Conservation (phyloP, 2,888 invertebrate species). For the Cerastis rubricosa region DNA sequence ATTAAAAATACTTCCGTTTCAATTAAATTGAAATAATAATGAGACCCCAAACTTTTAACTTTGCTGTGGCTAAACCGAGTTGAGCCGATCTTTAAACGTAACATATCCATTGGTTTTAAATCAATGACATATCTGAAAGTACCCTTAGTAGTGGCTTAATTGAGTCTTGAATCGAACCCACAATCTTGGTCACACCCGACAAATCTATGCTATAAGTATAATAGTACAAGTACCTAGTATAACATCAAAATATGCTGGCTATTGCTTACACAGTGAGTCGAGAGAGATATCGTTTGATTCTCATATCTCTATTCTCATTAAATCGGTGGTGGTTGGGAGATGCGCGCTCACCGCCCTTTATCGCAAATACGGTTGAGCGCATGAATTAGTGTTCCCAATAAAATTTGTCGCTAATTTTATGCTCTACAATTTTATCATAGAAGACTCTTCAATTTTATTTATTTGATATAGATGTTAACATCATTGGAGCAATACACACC, state of each 20-base stretch:
- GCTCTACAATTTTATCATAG: too few species aligned
- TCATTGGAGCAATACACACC: too few species aligned
- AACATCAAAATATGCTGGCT: neutral
- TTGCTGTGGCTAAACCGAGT: neutral
- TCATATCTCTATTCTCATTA: too few species aligned
- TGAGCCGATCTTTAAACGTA: too few species aligned
- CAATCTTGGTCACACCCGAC: neutral
- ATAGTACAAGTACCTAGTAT: neutral
- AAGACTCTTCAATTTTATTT: too few species aligned
- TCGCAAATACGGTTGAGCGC: too few species aligned
- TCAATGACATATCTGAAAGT: neutral
- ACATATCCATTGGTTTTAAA: neutral
- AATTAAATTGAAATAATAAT: neutral
- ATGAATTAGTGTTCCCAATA: too few species aligned
- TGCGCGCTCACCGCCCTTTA: too few species aligned
- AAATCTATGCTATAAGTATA: neutral
- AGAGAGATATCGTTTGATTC: conserved; percentile 33
- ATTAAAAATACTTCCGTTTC: neutral
- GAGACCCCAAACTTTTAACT: neutral
- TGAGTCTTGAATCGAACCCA: neutral
- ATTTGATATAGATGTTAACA: too few species aligned
- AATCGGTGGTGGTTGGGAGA: too few species aligned
- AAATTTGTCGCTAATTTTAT: too few species aligned
- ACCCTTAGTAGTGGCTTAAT: neutral
- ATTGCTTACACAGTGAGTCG: neutral